Evolutionary conservation across 2,888 invertebrate species (phyloP), one percentile per base, ranked within the genome.

Genomic region (Chalcis sispes): DNA sequence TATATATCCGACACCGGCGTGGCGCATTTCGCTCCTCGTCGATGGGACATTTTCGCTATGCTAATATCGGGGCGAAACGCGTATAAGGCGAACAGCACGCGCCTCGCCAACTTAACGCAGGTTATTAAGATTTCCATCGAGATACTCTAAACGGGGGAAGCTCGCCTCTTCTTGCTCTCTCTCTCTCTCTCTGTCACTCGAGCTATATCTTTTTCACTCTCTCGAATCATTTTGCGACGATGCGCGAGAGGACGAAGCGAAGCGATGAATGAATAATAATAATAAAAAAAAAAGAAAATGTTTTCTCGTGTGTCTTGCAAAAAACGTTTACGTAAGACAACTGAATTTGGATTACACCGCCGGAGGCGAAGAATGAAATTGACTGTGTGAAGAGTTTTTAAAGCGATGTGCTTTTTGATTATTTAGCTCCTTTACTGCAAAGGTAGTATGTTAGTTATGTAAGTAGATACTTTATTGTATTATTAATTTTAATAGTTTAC

Each of bases 41-140:
- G 46, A 70, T 61, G 72, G 58, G 65, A 25, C 64, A 77, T 73
- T 72, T 73, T 73, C 59, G 18, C 70, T 73, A 73, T 70, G 77
- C 72, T 73, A 77, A 77, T 77, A 70, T 73, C 50, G 67, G n/a
- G 72, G 32, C 18, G 46, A 32, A 15, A 32, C 20, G 56, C 18
- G 42, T 50, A 29, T 56, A 65, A 70, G 64, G 42, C 32, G 8
- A n/a, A 32, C 56, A 48, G 46, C 5, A 52, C 52, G 25, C 52
- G 32, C 52, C 52, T 32, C 27, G 58, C 50, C 23, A 56, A 72
- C 69, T 72, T 64, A 69, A 72, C 58, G 29, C 69, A 52, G 69
- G 72, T 73, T 77, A 77, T 77, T 77, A 73, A 77, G 77, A 77
- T 77, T 70, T 59, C 77, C 69, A 72, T 73, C 54, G 72, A 77